A percentile compares a stretch with the other conserved stretches of the same genome.
Evolutionary conservation across 1,140 invertebrate species (phyloP).

Genomic region (Thereuonema tuberculata): DNA sequence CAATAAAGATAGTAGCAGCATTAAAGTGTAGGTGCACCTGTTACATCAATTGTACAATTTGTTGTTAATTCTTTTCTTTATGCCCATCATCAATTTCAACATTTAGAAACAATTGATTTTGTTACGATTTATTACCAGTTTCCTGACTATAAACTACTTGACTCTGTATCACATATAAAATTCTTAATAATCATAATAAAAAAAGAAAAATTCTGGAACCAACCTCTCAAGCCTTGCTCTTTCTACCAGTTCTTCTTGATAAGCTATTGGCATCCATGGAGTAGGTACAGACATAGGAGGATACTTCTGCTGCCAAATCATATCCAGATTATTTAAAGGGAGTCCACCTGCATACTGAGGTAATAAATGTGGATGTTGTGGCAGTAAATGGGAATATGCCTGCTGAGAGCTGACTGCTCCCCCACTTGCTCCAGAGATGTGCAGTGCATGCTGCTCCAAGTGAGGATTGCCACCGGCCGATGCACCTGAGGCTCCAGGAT

Average conservation of each 20-base stretch:
- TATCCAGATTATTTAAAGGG: slow-evolving; percentile 17
- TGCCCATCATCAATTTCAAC: too few relatives aligned
- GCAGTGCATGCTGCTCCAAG: not conserved
- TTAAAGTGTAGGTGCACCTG: too few relatives aligned
- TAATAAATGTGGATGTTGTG: slow-evolving; percentile 12
- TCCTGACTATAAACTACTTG: too few relatives aligned
- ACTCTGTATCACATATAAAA: too few relatives aligned
- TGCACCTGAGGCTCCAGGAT: slow-evolving; percentile 11
- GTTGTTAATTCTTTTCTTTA: too few relatives aligned
- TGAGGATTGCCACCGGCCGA: not conserved
- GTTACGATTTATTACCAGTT: too few relatives aligned
- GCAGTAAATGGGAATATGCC: not conserved
- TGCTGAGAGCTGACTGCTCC: not conserved
- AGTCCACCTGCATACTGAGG: not conserved
- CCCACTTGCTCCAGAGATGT: not conserved
- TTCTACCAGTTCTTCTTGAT: slow-evolving; percentile 25
- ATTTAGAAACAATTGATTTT: too few relatives aligned
- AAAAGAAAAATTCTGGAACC: not conserved
- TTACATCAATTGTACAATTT: too few relatives aligned
- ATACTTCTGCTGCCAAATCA: slow-evolving; percentile 33
- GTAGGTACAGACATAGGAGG: slow-evolving; percentile 26
- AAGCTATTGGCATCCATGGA: slow-evolving; percentile 26
- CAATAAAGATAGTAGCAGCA: too few relatives aligned
- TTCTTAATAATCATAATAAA: too few relatives aligned
- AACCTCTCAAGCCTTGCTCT: slow-evolving; percentile 14